Conservation (phyloP, 1,140 invertebrate genomes). For the Platyscapa corneri region DNA sequence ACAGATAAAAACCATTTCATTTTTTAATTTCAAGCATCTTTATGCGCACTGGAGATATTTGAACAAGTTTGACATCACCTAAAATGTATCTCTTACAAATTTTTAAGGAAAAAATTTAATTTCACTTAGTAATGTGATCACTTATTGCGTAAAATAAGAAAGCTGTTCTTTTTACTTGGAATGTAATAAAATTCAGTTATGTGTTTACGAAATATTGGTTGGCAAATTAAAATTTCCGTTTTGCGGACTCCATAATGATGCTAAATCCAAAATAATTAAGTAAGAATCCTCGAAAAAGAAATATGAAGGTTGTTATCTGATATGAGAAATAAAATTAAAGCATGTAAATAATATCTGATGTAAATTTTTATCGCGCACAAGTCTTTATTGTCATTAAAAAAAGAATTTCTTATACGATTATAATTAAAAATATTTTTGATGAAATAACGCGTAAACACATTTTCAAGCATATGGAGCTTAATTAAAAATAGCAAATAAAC, state of each 20-base stretch:
- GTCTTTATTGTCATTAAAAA: too few relatives aligned
- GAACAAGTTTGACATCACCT: too few relatives aligned
- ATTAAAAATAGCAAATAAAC: too few relatives aligned
- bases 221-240: not conserved
- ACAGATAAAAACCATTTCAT: not conserved
- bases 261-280: not conserved
- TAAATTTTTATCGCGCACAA: not conserved
- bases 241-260: not conserved
- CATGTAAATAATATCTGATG: not conserved
- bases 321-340: not conserved
- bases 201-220: not conserved
- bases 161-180: not conserved
- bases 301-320: not conserved
- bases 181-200: not conserved
- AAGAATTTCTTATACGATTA: too few relatives aligned
- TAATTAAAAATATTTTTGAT: too few relatives aligned
- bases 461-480: too few relatives aligned
- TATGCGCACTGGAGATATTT: too few relatives aligned
- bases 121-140: too few relatives aligned
- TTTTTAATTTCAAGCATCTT: not conserved
- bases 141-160: too few relatives aligned
- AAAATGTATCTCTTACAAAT: too few relatives aligned
- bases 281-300: not conserved
- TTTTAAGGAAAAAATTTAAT: too few relatives aligned
- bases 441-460: too few relatives aligned